Conservation (phyloP, 2,888 invertebrate genomes). For the Pemphredon lugubris region DNA sequence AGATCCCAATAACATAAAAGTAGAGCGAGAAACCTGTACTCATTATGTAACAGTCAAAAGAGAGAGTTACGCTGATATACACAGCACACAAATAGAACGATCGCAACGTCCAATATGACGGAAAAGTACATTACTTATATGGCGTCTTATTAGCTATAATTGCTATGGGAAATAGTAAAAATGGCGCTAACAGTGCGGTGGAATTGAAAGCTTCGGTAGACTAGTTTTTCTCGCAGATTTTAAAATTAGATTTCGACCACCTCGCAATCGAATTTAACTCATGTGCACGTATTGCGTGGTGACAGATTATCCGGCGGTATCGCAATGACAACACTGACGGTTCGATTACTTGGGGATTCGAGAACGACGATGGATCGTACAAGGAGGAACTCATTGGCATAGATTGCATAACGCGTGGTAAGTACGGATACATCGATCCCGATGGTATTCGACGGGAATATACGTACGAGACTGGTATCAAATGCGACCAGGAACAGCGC, state of each 20-base stretch:
- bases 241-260: no score
- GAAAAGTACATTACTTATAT: not conserved
- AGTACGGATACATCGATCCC: slow-evolving; percentile 92
- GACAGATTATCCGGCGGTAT: slow-evolving; percentile 81
- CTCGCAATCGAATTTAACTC: no score
- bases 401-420: slow-evolving; percentile 89
- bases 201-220: no score
- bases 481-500: slow-evolving; percentile 80
- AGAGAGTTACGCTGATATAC: slow-evolving; percentile 8
- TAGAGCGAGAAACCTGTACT: not conserved
- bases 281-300: slow-evolving; percentile 6
- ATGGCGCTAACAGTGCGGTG: no score
- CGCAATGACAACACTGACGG: slow-evolving; percentile 89
- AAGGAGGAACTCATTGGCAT: slow-evolving; percentile 92
- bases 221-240: no score
- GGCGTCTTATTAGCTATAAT: no score
- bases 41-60: slow-evolving; percentile 21
- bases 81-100: slow-evolving; percentile 2
- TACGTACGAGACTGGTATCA: slow-evolving; percentile 90
- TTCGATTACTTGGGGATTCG: slow-evolving; percentile 93
- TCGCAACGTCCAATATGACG: not conserved
- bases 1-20: not conserved
- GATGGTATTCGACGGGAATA: slow-evolving; percentile 92
- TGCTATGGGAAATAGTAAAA: no score
- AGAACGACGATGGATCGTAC: slow-evolving; percentile 93